Evolutionary conservation across 2,113 vertebrate species (phyloP).

Genomic region (Archilochus colubris): DNA sequence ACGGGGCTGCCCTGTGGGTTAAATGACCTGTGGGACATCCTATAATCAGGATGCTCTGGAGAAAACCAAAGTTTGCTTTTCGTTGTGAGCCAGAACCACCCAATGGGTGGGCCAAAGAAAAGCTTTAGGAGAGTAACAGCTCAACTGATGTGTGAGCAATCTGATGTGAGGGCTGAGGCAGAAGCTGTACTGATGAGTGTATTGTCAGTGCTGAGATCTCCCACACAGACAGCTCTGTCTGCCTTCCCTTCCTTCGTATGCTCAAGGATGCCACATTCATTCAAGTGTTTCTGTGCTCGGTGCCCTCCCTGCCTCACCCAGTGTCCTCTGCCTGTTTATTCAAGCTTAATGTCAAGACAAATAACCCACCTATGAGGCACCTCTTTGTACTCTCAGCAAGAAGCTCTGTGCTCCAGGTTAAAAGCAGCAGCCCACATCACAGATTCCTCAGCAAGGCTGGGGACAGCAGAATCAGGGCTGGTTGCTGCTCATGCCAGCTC

Average conservation of each 20-base stretch:
- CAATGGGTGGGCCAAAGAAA: not conserved
- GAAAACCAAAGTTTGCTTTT: not conserved
- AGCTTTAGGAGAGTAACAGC: slow-evolving; percentile 13
- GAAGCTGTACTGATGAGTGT: slow-evolving; percentile 57
- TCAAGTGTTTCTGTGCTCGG: slow-evolving; percentile 20
- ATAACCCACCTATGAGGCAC: slow-evolving; percentile 1
- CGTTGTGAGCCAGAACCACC: not conserved
- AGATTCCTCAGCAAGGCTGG: not conserved
- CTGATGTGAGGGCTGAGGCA: not conserved
- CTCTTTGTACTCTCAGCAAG: not conserved
- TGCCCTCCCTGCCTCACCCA: slow-evolving; percentile 8
- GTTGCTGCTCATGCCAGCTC: accelerated
- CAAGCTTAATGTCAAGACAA: not conserved
- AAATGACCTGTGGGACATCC: not conserved
- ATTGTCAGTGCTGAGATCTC: slow-evolving; percentile 65
- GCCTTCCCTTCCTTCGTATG: slow-evolving; percentile 39
- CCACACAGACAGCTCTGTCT: slow-evolving; percentile 71
- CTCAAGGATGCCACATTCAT: slow-evolving; percentile 62
- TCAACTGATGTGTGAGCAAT: slow-evolving; percentile 51
- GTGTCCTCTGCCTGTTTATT: slow-evolving; percentile 38
- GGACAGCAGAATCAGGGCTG: not conserved
- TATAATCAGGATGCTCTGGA: not conserved
- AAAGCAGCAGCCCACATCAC: not conserved
- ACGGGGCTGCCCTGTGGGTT: not conserved
- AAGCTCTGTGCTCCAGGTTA: not conserved